Evolutionary conservation across 2,113 vertebrate species (phyloP).

Genomic region (Psephotus haematonotus): DNA sequence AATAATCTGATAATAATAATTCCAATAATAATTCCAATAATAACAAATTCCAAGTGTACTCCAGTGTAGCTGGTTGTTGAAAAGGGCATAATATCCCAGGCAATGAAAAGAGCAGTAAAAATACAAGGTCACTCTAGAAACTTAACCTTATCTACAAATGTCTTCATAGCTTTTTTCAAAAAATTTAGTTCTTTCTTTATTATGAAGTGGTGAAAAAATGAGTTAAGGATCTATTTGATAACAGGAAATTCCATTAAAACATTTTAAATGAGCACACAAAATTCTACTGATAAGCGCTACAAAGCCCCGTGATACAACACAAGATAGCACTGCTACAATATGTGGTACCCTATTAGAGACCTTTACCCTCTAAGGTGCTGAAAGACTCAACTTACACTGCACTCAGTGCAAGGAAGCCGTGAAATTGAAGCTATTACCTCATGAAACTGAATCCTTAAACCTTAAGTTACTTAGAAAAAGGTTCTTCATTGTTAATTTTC

Average conservation of each 20-base stretch:
- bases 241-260: neutral
- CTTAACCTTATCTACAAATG: neutral
- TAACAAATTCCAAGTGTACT: neutral
- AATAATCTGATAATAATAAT: neutral
- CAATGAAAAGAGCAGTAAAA: neutral
- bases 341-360: neutral
- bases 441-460: constrained; percentile 8
- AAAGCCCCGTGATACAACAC: neutral
- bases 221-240: neutral
- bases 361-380: neutral
- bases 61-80: neutral
- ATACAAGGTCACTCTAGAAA: neutral
- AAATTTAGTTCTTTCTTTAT: neutral
- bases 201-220: neutral
- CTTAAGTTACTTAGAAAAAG: neutral
- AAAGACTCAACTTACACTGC: neutral
- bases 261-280: neutral
- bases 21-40: neutral
- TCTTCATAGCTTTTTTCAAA: fast-evolving
- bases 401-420: constrained; percentile 13
- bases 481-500: neutral
- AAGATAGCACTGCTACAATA: neutral
- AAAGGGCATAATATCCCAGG: neutral
- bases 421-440: constrained; percentile 28
- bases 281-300: neutral